Evolutionary conservation across 2,797 vertebrate species (phyloP), one percentile per base, ranked within the genome.

Genomic region (Aplochiton taeniatus): DNA sequence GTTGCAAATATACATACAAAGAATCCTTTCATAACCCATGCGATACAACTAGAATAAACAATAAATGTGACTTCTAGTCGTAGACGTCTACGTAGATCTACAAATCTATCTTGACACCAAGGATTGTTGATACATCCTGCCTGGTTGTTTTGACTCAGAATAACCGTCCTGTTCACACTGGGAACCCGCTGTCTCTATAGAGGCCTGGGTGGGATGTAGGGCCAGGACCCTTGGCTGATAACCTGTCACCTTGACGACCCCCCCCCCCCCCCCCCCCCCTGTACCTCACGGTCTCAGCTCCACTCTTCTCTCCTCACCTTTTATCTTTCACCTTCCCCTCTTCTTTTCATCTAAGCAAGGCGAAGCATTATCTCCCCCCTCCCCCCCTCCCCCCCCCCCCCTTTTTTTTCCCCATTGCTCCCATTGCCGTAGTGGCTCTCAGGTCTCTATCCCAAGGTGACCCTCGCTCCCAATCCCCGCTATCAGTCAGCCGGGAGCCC

Each of bases 361-460:
- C 82, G 75, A 67, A 80, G 78, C 79, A 81, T 85, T 61, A 72
- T 66, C 43, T 76, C 54, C 60, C 84, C 83, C 51, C 69, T 80
- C 77, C 57, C 61, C 63, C 44, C 79, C 60, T 85, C 83, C 51
- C 69, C 81, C 77, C 57, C 61, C 63, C 44, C 79, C 61, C 50
- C 67, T 65, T 60, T 75, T 31, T 6, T 31, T 31, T 31, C 31
- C 67, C 65, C 46, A 42, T 11, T 78, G 70, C 75, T 78, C 55
- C 69, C 47, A 45, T 8, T 73, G 55, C 65, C 73, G 66, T 77
- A 73, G 73, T 82, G 71, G 78, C 77, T 70, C 66, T 68, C 81
- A 72, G 66, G 77, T 74, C 79, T 69, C 83, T 77, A 75, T 83
- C 66, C 84, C 90, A 90, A 93, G 91, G 92, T 92, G 90, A 92